These are phyloP conservation scores for Cotesia chilonis DNA, from an alignment of 1,140 invertebrate species.

Conservation along the genomic window DNA sequence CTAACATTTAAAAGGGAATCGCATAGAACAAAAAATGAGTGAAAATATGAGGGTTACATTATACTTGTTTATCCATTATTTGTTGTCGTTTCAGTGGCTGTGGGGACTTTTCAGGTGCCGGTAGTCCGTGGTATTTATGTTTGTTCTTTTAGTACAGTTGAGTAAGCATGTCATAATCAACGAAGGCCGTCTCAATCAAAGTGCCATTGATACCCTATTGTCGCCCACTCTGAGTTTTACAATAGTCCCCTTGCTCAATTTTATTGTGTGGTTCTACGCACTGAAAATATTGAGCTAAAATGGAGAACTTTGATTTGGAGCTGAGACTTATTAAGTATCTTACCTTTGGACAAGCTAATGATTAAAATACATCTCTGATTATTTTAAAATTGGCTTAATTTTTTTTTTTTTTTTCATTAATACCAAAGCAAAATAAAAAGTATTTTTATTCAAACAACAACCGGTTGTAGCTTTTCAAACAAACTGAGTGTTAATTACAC, in stretches of 20 bases:
- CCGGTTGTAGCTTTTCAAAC: no score
- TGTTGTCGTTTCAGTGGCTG: background rate
- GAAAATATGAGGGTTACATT: background rate
- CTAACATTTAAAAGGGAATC: no score
- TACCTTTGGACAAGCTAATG: no score
- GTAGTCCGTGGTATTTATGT: background rate
- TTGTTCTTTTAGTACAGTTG: slow-evolving; percentile 47
- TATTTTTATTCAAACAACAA: no score
- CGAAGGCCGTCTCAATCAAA: slow-evolving; percentile 60
- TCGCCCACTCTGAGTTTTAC: slow-evolving; percentile 39
- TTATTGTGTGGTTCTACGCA: slow-evolving; percentile 49
- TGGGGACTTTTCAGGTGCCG: slow-evolving; percentile 2
- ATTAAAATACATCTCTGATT: no score
- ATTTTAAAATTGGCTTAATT: no score
- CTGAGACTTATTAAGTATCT: no score
- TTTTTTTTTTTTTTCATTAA: no score
- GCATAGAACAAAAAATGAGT: no score
- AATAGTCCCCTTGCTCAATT: slow-evolving; percentile 32
- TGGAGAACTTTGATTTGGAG: no score
- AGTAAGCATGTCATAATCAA: slow-evolving; percentile 62
- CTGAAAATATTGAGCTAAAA: background rate
- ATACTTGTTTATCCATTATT: background rate
- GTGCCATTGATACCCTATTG: slow-evolving; percentile 59
- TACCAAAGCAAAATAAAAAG: no score
- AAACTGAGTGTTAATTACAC: no score